phyloP scores from a whole-genome alignment of 1,140 invertebrate genomes.

The Drosophila guanche region DNA sequence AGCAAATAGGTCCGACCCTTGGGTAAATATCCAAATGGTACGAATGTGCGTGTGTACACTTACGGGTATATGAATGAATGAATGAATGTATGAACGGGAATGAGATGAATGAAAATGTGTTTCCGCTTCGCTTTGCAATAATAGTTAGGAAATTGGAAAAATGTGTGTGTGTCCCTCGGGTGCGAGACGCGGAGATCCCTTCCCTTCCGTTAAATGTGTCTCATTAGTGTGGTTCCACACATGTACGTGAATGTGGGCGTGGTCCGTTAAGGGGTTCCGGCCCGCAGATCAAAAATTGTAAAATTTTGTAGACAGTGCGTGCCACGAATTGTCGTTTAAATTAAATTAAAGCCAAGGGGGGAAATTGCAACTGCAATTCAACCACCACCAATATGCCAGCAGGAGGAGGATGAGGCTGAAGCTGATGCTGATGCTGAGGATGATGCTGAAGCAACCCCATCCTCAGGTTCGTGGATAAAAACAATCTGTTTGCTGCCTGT shows the following conservation, averaged over 20 bases:
- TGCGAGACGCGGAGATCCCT: background rate
- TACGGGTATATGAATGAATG: constrained; percentile 10
- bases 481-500: constrained; percentile 81
- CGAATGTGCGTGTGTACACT: background rate
- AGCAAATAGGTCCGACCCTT: constrained; percentile 70
- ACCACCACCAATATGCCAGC: constrained; percentile 18
- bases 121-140: constrained; percentile 78
- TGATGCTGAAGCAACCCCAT: constrained; percentile 51
- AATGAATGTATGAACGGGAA: constrained; percentile 30
- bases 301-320: constrained; percentile 57
- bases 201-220: constrained; percentile 58
- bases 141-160: constrained; percentile 64
- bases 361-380: constrained; percentile 51
- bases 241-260: constrained; percentile 38
- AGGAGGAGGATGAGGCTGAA: background rate
- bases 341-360: constrained; percentile 70
- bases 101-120: constrained; percentile 50
- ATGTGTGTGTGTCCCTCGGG: constrained; percentile 39
- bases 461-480: constrained; percentile 38
- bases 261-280: constrained; percentile 22
- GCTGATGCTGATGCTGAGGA: constrained; percentile 6
- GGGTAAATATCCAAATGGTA: constrained; percentile 26
- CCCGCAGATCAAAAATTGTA: constrained; percentile 38
- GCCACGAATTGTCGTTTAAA: constrained; percentile 77
- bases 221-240: constrained; percentile 53